Evolutionary conservation across 2,797 vertebrate genomes (phyloP).

Genomic region (Hephaestus fuliginosus): DNA sequence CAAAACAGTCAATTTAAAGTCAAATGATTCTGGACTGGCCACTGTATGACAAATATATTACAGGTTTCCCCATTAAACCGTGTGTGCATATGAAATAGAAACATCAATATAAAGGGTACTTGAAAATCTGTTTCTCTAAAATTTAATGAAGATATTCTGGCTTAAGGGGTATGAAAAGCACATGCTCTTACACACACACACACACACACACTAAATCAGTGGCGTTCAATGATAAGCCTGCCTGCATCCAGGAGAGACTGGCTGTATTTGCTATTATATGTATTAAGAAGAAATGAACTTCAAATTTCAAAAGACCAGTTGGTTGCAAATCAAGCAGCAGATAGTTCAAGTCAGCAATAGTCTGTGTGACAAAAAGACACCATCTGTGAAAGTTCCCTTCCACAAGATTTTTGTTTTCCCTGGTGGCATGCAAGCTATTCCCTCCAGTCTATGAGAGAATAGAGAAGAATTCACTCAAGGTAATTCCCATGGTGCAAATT

Average conservation of each 20-base stretch:
- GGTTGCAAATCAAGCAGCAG: background rate
- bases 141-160: background rate
- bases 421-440: conserved; percentile 10
- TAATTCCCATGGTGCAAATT: conserved; percentile 23
- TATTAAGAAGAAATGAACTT: background rate
- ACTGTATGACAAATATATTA: background rate
- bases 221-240: background rate
- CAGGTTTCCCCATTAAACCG: background rate
- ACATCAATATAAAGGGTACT: background rate
- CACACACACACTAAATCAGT: background rate
- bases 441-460: conserved; percentile 1
- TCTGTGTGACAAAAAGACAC: background rate
- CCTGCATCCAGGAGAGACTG: background rate
- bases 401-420: conserved; percentile 21
- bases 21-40: background rate
- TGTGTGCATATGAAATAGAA: background rate
- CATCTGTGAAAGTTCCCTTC: background rate
- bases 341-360: background rate
- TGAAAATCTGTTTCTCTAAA: background rate
- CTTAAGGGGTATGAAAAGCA: background rate
- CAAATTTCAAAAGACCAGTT: background rate
- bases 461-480: conserved; percentile 18
- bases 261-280: background rate
- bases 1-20: background rate
- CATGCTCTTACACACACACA: no score